Conservation (phyloP, 2,888 invertebrate genomes). For the Drosophila falleni region DNA sequence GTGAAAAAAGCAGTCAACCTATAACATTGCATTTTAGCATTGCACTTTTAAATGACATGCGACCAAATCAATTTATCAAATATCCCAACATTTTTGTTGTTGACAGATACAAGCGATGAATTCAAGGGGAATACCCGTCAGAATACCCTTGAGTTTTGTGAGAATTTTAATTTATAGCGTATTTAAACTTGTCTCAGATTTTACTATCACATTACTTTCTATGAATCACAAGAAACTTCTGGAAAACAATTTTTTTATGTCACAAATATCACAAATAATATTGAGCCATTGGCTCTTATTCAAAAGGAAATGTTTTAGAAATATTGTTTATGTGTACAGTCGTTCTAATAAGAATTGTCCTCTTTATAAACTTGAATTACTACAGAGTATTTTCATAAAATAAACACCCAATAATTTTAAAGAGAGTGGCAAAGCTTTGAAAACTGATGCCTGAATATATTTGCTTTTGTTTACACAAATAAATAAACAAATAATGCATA, state of each 20-base stretch:
- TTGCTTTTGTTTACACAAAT: conserved; percentile 1
- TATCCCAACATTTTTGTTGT: background rate
- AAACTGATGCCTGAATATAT: background rate
- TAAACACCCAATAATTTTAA: conserved; percentile 10
- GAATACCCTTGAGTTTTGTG: background rate
- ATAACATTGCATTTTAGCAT: background rate
- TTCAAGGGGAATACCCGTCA: background rate
- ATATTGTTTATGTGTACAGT: no score
- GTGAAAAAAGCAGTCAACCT: background rate
- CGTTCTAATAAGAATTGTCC: background rate
- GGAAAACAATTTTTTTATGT: no score
- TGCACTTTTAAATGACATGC: conserved; percentile 2
- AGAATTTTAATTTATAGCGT: no score
- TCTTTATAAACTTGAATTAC: background rate
- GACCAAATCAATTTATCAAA: conserved; percentile 6
- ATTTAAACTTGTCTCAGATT: no score
- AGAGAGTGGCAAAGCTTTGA: conserved; percentile 7
- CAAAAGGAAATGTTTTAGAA: no score
- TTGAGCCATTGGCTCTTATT: no score
- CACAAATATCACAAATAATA: no score
- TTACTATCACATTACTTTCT: no score
- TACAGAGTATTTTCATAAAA: conserved; percentile 2
- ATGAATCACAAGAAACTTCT: no score
- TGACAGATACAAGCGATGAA: background rate
- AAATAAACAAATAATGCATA: conserved; percentile 8